A percentile compares a stretch with the other conserved stretches of the same genome.
Conservation (phyloP, 2,113 vertebrate species). For the sheep (Ovis aries) region DNA sequence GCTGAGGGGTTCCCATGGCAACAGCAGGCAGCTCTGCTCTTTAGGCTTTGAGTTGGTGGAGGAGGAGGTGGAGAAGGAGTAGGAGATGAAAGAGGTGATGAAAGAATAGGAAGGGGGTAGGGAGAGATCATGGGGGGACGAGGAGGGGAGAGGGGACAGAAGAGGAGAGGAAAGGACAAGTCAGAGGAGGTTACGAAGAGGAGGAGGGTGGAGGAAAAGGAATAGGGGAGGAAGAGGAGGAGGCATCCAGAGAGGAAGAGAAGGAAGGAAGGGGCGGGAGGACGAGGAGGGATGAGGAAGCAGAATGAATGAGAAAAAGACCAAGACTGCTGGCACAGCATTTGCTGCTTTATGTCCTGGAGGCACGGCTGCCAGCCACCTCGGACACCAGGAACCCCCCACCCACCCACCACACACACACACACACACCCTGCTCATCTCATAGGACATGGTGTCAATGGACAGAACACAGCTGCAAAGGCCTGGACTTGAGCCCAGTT, state of each 20-base stretch:
- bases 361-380: accelerated
- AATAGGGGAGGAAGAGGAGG: not conserved
- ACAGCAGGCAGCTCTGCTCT: constrained; percentile 58
- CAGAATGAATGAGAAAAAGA: not conserved
- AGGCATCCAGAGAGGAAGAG: not conserved
- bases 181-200: not conserved
- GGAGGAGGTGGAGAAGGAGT: not conserved
- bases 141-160: not conserved
- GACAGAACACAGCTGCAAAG: not conserved
- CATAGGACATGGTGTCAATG: accelerated
- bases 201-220: not conserved
- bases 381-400: too few relatives aligned
- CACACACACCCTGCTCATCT: accelerated
- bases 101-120: not conserved
- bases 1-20: constrained; percentile 67
- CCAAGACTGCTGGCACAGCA: not conserved
- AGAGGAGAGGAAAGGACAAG: not conserved
- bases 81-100: not conserved
- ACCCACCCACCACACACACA: not conserved
- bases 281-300: too few relatives aligned
- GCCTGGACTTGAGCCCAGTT: too few relatives aligned
- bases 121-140: not conserved
- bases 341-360: not conserved
- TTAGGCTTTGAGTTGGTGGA: not conserved
- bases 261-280: not conserved